Base-by-base conservation (phyloP, 2,113 vertebrate species). In the Scophthalmus maximus region DNA sequence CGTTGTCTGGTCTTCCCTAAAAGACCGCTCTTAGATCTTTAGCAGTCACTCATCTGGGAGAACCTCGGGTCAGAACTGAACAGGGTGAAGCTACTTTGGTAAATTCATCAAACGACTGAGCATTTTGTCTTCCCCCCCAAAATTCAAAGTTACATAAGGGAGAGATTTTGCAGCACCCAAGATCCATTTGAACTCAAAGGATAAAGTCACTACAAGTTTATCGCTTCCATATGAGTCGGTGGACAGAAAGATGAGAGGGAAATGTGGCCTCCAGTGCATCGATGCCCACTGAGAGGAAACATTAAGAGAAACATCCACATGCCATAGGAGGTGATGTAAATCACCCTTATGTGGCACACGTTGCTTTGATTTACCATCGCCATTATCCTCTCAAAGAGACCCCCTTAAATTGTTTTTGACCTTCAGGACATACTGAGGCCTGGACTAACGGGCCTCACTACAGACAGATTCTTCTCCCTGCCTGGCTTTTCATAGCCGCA, bases 281-380 rank as follows among this genome's bases (percentile, higher is more conserved):
- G 53, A 42, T 83, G 73, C 76, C 75, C 51, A 79, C 87, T 66
- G 82, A 87, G 85, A 84, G 71, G 76, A 82, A 82, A 71, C 85
- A 81, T 85, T 76, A 84, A 76, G 76, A 32, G 83, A 67, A 76
- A 71, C 76, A 76, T 84, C 78, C 67, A 71, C 70, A 70, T 81
- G 84, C 73, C 73, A 87, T 57, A 51, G 73, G 73, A 82, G 75
- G 63, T 8, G 1, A 58, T 34, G 87, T 89, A 92, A 87, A 91
- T 91, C 82, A 87, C 52, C 59, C 62, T 72, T 73, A 82, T 55
- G 78, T 84, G 78, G 51, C 64, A 68, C 76, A 83, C 30, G 44
- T 22, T 71, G 55, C 84, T 88, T 88, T 87, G 79, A 92, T 88
- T 92, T 87, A 90, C 68, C 67, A n/a, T 68, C 23, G 18, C 78